Base-by-base conservation (phyloP, 1,140 invertebrate genomes). In the Palaemon carinicauda region DNA sequence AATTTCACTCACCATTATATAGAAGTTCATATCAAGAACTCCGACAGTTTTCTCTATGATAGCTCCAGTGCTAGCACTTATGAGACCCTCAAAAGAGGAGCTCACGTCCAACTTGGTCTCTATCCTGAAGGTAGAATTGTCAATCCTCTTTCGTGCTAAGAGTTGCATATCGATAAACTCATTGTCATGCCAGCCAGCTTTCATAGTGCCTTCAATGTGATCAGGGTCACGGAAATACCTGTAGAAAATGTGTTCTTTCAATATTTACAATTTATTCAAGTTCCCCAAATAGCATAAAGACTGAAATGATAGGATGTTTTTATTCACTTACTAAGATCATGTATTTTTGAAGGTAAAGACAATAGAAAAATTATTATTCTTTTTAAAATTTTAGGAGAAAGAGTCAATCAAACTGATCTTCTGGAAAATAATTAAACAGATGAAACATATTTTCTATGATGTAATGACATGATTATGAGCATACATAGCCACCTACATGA, bases 21-120 rank as follows among this genome's bases (percentile, higher is more conserved):
- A 88, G 31, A 82, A 77, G 53, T 86, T 88, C 0, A 79, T 79
- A 52, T 91, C 89, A 19, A 91, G 21, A 9, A 87, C 69, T 14
- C 88, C 85, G 0, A 87, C n/a, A 52, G 88, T 79, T 21, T 89
- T 89, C 73, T 89, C 87, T 41, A 91, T 33, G 50, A 84, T 77
- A 65, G 89, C 60, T 21, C 74, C 74, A 31, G 88, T 89, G 19
- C 89, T 81, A 41, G 90, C 85, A 60, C 82, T 90, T 31, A 74
- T 56, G 5, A 91, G 75, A 21, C 87, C 80, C 41, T 89, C 89
- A 82, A 91, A 91, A 15, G 89, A 89, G 12, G 90, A 90, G 27
- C 86, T 89, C 21, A 90, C 65, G 17, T 73, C 79, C 12, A 91
- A 52, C 24, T 89, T 88, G 19, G 89, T 89, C 50, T 90, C 89